A percentile compares a stretch with the other conserved stretches of the same genome.
Conservation (phyloP, 1,140 invertebrate species). For the Papilio polytes region DNA sequence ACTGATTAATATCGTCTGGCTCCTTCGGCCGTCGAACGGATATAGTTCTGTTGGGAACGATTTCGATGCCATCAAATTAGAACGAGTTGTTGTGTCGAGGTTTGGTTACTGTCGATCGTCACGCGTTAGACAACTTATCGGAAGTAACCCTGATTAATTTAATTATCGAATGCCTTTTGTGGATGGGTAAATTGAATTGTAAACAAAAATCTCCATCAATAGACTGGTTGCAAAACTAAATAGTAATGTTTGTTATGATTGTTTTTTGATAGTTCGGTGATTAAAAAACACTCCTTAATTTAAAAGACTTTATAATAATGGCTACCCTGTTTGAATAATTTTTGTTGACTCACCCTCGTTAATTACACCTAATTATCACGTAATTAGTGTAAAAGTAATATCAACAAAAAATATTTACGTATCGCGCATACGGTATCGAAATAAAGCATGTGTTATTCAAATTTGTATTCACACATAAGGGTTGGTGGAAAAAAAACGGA, state of each 20-base stretch:
- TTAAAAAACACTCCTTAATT: not conserved
- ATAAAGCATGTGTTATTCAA: conserved; percentile 22
- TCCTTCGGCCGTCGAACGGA: conserved; percentile 39
- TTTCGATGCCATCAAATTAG: conserved; percentile 52
- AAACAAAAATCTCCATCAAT: not conserved
- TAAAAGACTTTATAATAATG: not conserved
- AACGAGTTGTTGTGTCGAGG: conserved; percentile 52
- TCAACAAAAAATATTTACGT: not conserved
- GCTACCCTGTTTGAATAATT: not conserved
- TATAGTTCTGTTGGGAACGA: conserved; percentile 44
- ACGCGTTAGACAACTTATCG: conserved; percentile 43
- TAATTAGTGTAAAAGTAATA: conserved; percentile 2
- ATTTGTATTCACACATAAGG: conserved; percentile 26
- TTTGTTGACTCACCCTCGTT: not conserved
- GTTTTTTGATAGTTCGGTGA: not conserved
- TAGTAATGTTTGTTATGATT: not conserved
- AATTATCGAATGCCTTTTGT: not conserved
- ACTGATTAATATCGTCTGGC: conserved; percentile 47
- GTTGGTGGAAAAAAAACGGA: conserved; percentile 40
- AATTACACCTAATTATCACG: conserved; percentile 9
- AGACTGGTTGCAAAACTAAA: not conserved
- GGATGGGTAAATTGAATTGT: not conserved
- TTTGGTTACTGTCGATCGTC: conserved; percentile 51
- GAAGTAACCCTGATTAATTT: conserved; percentile 34
- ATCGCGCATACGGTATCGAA: not conserved